phyloP scores from a whole-genome alignment of 2,113 vertebrate genomes.

The Entomyzon cyanotis region DNA sequence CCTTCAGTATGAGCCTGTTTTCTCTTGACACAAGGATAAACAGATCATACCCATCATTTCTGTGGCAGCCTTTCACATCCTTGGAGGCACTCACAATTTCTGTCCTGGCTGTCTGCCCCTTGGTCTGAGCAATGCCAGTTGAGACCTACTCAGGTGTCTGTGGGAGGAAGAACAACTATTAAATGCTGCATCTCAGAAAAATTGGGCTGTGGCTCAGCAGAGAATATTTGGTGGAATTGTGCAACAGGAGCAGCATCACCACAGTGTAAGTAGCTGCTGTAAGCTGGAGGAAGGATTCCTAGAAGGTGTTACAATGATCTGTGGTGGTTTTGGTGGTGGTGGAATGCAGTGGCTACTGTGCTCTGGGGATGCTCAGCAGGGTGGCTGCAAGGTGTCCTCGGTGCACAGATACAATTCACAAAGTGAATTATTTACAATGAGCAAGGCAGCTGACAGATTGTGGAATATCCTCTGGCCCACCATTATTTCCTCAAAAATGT shows the following conservation, averaged over 20 bases:
- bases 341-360: background rate
- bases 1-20: background rate
- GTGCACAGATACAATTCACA: background rate
- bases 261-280: background rate
- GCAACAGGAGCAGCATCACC: background rate
- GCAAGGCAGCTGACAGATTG: background rate
- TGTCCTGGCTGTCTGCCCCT: background rate
- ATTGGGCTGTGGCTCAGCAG: fast-evolving
- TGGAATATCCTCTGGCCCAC: background rate
- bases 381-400: background rate
- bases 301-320: background rate
- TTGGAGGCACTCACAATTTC: background rate
- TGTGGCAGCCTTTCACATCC: background rate
- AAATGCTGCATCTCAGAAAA: background rate
- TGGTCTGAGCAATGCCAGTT: background rate
- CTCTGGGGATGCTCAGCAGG: background rate
- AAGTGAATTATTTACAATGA: background rate
- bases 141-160: background rate
- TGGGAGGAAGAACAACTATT: background rate
- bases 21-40: background rate
- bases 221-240: background rate
- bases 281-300: background rate
- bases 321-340: background rate
- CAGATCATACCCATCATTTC: background rate
- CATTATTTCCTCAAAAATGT: background rate